phyloP scores from a whole-genome alignment of 2,797 vertebrate genomes.

The Hyperoplus immaculatus region DNA sequence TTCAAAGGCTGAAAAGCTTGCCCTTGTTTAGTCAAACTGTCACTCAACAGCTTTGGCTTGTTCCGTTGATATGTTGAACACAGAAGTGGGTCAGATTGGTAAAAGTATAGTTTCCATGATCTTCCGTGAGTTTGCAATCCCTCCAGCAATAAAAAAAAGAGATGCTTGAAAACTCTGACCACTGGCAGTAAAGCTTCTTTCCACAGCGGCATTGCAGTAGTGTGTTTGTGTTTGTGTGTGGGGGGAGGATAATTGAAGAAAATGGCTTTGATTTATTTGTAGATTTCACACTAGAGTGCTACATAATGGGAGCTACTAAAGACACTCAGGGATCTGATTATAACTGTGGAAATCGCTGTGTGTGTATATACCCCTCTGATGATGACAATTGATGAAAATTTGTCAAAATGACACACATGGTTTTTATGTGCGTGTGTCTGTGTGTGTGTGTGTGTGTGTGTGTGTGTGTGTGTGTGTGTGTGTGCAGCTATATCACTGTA shows the following conservation, averaged over 20 bases:
- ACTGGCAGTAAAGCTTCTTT: constrained; percentile 36
- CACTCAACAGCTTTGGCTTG: constrained; percentile 34
- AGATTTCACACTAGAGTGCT: constrained; percentile 21
- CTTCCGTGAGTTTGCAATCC: constrained; percentile 30
- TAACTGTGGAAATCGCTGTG: constrained; percentile 24
- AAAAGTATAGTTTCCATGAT: constrained; percentile 20
- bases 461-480: background rate
- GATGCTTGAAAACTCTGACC: constrained; percentile 32
- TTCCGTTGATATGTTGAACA: constrained; percentile 58
- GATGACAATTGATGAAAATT: constrained; percentile 14
- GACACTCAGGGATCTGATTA: constrained; percentile 6
- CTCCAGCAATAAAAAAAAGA: constrained; percentile 16
- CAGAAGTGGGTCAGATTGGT: constrained; percentile 56
- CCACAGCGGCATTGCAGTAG: background rate
- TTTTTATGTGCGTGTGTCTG: constrained; percentile 19
- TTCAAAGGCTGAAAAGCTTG: constrained; percentile 47
- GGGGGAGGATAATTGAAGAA: constrained; percentile 24
- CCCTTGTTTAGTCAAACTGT: constrained; percentile 44
- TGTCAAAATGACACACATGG: constrained; percentile 9
- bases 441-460: background rate
- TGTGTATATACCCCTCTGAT: constrained; percentile 1
- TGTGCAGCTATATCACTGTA: background rate
- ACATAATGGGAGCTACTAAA: constrained; percentile 14
- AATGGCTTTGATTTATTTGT: constrained; percentile 31
- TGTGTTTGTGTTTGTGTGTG: background rate